Conservation (phyloP, 2,797 vertebrate species). For the Cuculus canorus region DNA sequence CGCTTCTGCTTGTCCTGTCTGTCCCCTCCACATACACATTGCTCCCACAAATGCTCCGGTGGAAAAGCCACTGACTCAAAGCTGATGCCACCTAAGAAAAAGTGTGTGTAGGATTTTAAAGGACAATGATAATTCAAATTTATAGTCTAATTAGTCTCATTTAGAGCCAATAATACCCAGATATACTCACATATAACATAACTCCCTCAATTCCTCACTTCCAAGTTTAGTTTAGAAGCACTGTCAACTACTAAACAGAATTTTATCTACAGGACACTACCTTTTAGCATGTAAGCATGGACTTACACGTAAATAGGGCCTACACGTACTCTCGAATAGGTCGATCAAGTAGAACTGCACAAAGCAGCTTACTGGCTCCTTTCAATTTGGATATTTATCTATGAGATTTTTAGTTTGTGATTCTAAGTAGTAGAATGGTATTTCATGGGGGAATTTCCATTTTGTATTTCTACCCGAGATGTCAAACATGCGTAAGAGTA, state of each 20-base stretch:
- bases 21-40: neutral
- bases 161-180: neutral
- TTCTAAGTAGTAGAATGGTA: neutral
- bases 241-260: too few species aligned
- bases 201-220: neutral
- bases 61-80: neutral
- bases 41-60: neutral
- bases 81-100: neutral
- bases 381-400: neutral
- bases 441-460: neutral
- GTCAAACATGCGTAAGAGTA: rapidly evolving
- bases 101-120: neutral
- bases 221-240: neutral
- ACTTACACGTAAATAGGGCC: rapidly evolving
- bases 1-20: neutral
- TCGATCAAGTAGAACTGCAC: neutral
- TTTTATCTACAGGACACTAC: neutral
- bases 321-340: neutral
- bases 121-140: rapidly evolving
- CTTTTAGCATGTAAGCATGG: neutral
- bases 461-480: neutral
- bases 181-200: neutral
- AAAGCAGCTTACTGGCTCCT: neutral
- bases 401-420: neutral
- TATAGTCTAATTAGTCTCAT: neutral